Evolutionary conservation across 2,888 invertebrate genomes (phyloP).

Genomic region (Cenopis cana): DNA sequence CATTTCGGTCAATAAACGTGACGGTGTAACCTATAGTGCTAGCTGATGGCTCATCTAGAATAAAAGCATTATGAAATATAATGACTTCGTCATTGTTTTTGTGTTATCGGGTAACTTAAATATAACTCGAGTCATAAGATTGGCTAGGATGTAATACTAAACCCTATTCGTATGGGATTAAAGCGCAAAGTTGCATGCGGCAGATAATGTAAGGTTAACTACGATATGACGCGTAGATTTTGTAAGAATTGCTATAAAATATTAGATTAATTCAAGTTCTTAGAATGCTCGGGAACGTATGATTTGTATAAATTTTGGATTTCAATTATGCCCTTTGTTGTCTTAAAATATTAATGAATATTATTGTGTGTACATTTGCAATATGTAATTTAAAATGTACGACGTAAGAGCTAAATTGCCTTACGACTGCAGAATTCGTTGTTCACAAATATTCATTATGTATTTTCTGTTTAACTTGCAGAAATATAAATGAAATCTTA

Average conservation of each 20-base stretch:
- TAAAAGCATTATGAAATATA: not conserved
- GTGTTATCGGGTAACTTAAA: not conserved
- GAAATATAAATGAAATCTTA: conserved; percentile 11
- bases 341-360: conserved; percentile 8
- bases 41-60: not conserved
- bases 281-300: conserved; percentile 32
- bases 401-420: not conserved
- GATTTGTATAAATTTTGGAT: conserved; percentile 26
- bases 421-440: not conserved
- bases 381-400: not conserved
- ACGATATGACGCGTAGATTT: conserved; percentile 50
- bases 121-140: not conserved
- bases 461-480: conserved; percentile 13
- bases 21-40: too few species aligned
- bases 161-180: conserved; percentile 7
- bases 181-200: conserved; percentile 45
- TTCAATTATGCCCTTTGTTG: not conserved
- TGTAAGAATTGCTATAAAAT: conserved; percentile 56
- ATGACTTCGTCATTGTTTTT: not conserved
- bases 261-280: conserved; percentile 38
- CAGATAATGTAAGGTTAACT: conserved; percentile 51
- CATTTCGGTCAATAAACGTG: too few species aligned
- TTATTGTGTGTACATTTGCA: conserved; percentile 13
- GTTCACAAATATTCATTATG: conserved; percentile 18
- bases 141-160: conserved; percentile 15